These are phyloP conservation scores for Aradophagus sp. DNA, from an alignment of 1,140 invertebrate genomes.

Conservation along the genomic window DNA sequence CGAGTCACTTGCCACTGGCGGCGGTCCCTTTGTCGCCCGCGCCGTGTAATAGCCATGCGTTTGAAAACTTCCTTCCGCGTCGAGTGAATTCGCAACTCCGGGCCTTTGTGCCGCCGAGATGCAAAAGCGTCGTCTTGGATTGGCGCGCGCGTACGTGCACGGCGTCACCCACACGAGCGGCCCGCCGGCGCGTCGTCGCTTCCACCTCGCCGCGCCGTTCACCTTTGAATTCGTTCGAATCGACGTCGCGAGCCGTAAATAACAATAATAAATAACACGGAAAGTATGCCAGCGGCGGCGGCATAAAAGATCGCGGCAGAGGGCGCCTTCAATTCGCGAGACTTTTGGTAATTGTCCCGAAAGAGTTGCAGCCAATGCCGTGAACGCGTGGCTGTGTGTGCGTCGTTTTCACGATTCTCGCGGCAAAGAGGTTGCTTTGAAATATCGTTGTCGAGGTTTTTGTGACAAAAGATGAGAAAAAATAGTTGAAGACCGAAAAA, in stretches of 20 bases:
- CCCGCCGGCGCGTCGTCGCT: slow-evolving; percentile 1
- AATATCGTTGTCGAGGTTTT: no score
- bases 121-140: slow-evolving; percentile 28
- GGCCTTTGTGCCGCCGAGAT: slow-evolving; percentile 33
- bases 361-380: no score
- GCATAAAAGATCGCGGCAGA: no score
- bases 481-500: no score
- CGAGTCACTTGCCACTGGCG: slow-evolving; percentile 26
- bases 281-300: no score
- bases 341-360: no score
- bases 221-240: slow-evolving; percentile 26
- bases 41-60: slow-evolving; percentile 36
- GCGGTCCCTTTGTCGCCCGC: slow-evolving; percentile 36
- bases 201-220: slow-evolving; percentile 17
- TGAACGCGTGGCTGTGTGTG: no score
- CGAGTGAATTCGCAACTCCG: slow-evolving; percentile 45
- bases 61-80: slow-evolving; percentile 59
- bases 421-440: no score
- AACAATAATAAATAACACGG: slow-evolving; percentile 25
- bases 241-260: slow-evolving; percentile 23
- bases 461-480: no score
- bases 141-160: slow-evolving; percentile 7
- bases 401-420: no score
- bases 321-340: no score
- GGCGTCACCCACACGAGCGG: neutral